phyloP scores from a whole-genome alignment of 2,113 vertebrate genomes.

The Sardina pilchardus region DNA sequence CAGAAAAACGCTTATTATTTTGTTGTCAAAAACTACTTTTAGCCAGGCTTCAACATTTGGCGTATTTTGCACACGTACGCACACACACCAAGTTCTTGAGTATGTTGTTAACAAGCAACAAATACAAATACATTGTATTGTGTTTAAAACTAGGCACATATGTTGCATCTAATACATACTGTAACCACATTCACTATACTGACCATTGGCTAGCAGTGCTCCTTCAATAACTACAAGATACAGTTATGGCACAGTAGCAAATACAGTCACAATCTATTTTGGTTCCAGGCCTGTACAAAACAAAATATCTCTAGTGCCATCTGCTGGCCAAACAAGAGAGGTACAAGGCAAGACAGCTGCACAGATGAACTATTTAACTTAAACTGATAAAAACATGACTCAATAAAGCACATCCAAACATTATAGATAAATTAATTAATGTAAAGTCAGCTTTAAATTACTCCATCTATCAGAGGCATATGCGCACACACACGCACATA shows the following conservation, averaged over 20 bases:
- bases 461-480: neutral
- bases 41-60: neutral
- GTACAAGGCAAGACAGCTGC: neutral
- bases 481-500: neutral
- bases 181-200: neutral
- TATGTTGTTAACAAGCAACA: neutral
- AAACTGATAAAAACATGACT: neutral
- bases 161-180: neutral
- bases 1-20: conserved; percentile 28
- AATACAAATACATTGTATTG: neutral
- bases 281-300: neutral
- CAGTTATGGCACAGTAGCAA: too few species aligned
- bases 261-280: neutral
- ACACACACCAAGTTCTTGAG: neutral
- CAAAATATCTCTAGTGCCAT: neutral
- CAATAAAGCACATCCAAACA: conserved; percentile 36
- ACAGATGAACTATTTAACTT: neutral
- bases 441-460: too few species aligned
- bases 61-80: neutral
- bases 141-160: neutral
- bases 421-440: neutral
- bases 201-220: neutral
- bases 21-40: conserved; percentile 48
- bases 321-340: neutral
- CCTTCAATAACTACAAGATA: neutral